Conservation (phyloP, 2,113 vertebrate species). For the Mus spicilegus region DNA sequence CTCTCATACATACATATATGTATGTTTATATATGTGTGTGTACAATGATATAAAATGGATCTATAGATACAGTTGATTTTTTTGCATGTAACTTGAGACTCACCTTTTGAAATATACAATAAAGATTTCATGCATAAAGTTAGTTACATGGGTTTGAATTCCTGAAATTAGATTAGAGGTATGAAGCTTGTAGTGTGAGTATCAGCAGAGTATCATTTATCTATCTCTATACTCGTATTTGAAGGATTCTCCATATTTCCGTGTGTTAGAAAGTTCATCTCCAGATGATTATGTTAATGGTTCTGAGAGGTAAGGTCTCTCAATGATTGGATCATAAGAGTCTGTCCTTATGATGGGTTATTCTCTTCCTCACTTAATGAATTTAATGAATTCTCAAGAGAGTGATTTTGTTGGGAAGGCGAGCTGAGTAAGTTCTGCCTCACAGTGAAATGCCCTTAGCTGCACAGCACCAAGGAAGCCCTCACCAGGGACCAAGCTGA, state of each 20-base stretch:
- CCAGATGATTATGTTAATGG: not conserved
- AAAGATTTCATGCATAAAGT: not conserved
- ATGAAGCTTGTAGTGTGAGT: not conserved
- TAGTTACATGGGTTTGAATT: not conserved
- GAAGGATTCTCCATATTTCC: not conserved
- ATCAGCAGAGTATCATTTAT: not conserved
- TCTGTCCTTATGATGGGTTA: not conserved
- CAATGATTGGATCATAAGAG: no score
- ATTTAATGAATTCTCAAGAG: not conserved
- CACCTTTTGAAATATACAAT: not conserved
- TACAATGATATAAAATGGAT: not conserved
- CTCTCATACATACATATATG: no score
- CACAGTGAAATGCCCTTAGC: not conserved
- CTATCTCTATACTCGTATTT: not conserved
- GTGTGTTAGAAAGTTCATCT: not conserved
- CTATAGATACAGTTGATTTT: not conserved
- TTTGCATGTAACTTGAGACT: not conserved
- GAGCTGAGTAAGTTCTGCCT: not conserved
- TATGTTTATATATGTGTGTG: not conserved
- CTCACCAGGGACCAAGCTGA: not conserved
- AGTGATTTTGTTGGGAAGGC: not conserved
- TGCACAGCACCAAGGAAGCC: not conserved
- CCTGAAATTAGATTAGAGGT: not conserved
- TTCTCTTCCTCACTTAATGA: not conserved
- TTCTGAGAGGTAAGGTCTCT: not conserved